Evolutionary conservation across 2,888 invertebrate species (phyloP).

Genomic region (Lathronympha strigana): DNA sequence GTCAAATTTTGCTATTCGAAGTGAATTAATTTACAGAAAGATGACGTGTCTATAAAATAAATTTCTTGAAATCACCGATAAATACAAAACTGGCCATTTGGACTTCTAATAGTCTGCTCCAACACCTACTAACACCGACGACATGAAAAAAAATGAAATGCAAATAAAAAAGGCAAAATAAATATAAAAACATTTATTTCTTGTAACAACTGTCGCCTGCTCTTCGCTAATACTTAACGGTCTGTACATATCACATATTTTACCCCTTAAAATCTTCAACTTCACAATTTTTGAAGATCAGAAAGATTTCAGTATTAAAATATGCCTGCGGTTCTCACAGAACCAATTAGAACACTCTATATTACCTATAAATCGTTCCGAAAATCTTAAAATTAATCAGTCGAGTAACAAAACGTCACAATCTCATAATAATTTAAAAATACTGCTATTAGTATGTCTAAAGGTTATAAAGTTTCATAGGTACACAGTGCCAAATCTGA

Average conservation of each 20-base stretch:
- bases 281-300: constrained; percentile 58
- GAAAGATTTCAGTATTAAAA: constrained; percentile 36
- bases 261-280: constrained; percentile 66
- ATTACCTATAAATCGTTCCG: constrained; percentile 73
- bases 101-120: neutral
- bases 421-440: constrained; percentile 77
- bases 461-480: constrained; percentile 55
- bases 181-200: constrained; percentile 63
- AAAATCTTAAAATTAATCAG: constrained; percentile 78
- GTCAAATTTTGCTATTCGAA: constrained; percentile 14
- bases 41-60: neutral
- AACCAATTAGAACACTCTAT: constrained; percentile 77
- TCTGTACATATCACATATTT: constrained; percentile 70
- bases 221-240: constrained; percentile 78
- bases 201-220: constrained; percentile 65
- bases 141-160: neutral
- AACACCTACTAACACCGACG: neutral
- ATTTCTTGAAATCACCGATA: neutral
- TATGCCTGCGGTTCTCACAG: constrained; percentile 67
- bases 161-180: constrained; percentile 46
- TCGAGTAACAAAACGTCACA: constrained; percentile 80
- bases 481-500: constrained; percentile 76
- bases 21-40: constrained; percentile 1
- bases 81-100: neutral
- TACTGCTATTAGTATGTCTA: constrained; percentile 61